A percentile compares a stretch with the other conserved stretches of the same genome.
Evolutionary conservation across 1,140 invertebrate genomes (phyloP).

Genomic region (Neodiprion pinetum): DNA sequence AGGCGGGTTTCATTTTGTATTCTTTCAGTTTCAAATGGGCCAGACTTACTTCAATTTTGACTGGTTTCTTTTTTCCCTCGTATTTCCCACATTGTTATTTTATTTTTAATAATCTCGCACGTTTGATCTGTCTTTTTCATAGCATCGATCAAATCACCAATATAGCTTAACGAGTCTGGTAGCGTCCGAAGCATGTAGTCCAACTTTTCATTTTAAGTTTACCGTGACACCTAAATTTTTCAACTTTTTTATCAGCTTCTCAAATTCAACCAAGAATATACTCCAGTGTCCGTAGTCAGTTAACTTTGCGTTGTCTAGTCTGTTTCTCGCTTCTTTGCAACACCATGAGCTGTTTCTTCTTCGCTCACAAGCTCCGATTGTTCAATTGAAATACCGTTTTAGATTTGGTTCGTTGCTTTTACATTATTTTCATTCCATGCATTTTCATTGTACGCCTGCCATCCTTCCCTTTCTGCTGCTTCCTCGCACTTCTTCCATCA

Average conservation of each 20-base stretch:
- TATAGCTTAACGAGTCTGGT: constrained; percentile 37
- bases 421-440: constrained; percentile 34
- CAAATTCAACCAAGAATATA: constrained; percentile 39
- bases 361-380: constrained; percentile 36
- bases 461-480: constrained; percentile 24
- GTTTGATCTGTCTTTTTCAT: constrained; percentile 20
- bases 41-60: constrained; percentile 16
- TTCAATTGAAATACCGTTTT: constrained; percentile 36
- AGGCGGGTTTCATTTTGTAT: constrained; percentile 9
- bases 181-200: constrained; percentile 46
- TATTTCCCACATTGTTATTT: constrained; percentile 22
- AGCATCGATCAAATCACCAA: constrained; percentile 39
- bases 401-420: constrained; percentile 39
- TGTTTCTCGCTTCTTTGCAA: constrained; percentile 40
- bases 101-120: constrained; percentile 23
- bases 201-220: constrained; percentile 37
- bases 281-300: constrained; percentile 29
- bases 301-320: constrained; percentile 34
- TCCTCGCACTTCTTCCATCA: constrained; percentile 36
- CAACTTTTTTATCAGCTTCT: constrained; percentile 39
- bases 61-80: constrained; percentile 6
- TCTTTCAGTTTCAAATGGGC: constrained; percentile 22
- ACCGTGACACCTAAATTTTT: constrained; percentile 35
- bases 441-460: constrained; percentile 17
- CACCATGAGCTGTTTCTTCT: constrained; percentile 30